phyloP scores from a whole-genome alignment of 2,888 invertebrate genomes.

The Synanthedon andrenaeformis region DNA sequence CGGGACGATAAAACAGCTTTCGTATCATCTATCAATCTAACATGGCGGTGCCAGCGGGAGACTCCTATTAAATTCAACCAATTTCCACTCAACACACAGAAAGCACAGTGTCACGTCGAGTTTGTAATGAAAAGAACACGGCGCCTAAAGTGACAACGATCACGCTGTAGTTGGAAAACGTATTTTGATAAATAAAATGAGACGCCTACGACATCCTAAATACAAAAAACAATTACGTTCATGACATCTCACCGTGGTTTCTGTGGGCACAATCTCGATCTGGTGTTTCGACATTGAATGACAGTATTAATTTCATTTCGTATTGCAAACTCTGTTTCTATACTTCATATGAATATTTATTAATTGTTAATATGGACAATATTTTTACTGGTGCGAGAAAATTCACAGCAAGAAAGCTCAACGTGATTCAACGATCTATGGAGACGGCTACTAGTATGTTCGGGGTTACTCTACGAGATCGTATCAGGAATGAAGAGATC shows the following conservation, averaged over 20 bases:
- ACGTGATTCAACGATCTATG: too few species aligned
- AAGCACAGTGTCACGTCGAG: constrained; percentile 8
- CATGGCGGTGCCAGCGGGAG: constrained; percentile 48
- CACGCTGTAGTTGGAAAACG: constrained; percentile 19
- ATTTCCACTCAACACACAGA: constrained; percentile 12
- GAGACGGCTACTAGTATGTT: too few species aligned
- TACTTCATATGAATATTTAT: constrained; percentile 4
- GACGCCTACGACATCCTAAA: constrained; percentile 32
- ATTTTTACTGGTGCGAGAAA: too few species aligned
- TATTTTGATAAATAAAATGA: constrained; percentile 28
- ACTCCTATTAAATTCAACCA: constrained; percentile 36
- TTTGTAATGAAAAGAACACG: constrained; percentile 5
- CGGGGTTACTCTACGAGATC: too few species aligned
- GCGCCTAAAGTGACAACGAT: constrained; percentile 9
- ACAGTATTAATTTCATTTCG: constrained; percentile 43
- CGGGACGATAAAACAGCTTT: constrained; percentile 30
- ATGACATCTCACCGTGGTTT: constrained; percentile 34
- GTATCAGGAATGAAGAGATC: too few species aligned
- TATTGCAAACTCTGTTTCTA: constrained; percentile 15
- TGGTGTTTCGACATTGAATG: constrained; percentile 41
- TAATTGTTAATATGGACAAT: too few species aligned
- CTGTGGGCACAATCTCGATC: constrained; percentile 28
- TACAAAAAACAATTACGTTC: constrained; percentile 48
- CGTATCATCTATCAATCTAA: constrained; percentile 64
- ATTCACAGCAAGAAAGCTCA: too few species aligned